These are phyloP conservation scores for Pangasius krempfi DNA, from an alignment of 2,797 vertebrate species.

Conservation along the genomic window DNA sequence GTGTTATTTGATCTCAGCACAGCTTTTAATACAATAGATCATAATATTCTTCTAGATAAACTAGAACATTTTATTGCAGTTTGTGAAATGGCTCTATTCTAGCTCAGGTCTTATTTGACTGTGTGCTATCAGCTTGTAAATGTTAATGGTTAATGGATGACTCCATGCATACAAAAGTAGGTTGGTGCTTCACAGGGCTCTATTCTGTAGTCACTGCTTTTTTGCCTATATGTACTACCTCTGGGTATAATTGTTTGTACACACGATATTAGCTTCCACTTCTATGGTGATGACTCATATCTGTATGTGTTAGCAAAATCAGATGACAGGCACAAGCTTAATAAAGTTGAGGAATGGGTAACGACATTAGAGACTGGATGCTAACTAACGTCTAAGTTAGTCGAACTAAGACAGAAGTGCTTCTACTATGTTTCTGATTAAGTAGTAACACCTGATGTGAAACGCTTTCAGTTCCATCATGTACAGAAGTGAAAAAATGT, in stretches of 20 bases:
- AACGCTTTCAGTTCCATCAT: background rate
- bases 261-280: constrained; percentile 1
- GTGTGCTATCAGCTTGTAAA: background rate
- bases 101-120: background rate
- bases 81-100: background rate
- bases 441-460: background rate
- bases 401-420: background rate
- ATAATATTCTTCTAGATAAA: background rate
- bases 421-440: background rate
- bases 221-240: background rate
- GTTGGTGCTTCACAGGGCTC: background rate
- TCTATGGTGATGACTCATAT: background rate
- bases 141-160: background rate
- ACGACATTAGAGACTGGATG: background rate
- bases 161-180: background rate
- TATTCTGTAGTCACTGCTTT: background rate
- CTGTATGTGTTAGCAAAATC: background rate
- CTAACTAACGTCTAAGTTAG: background rate
- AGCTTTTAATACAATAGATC: background rate
- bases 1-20: background rate
- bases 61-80: background rate
- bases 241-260: background rate
- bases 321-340: background rate
- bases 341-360: background rate
- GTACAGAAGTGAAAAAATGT: background rate